phyloP scores from a whole-genome alignment of 1,140 invertebrate species.

The Yoshiicerus persimilis region DNA sequence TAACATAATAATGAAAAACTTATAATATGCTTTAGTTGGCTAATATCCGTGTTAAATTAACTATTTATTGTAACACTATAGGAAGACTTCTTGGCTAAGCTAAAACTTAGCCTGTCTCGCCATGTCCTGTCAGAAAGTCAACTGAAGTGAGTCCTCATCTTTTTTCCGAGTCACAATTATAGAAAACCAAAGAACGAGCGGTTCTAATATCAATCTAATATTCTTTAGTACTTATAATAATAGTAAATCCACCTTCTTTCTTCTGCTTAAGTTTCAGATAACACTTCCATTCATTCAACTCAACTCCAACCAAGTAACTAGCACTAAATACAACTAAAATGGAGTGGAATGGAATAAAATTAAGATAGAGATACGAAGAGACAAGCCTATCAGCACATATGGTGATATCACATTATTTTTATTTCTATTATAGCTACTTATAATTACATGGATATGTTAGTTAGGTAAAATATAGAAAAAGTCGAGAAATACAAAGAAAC shows the following conservation, averaged over 20 bases:
- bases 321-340: neutral
- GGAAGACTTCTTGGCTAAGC: neutral
- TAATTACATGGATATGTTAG: neutral
- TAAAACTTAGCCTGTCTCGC: neutral
- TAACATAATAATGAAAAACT: neutral
- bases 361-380: neutral
- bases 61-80: neutral
- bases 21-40: neutral
- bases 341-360: slow-evolving; percentile 8
- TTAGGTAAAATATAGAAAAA: neutral
- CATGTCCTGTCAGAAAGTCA: neutral
- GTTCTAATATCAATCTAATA: neutral
- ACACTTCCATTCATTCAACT: neutral
- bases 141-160: neutral
- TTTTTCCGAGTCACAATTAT: neutral
- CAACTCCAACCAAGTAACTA: neutral
- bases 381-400: neutral
- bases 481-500: neutral
- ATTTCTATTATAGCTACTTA: neutral
- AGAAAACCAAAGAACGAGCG: slow-evolving; percentile 8
- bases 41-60: neutral
- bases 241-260: no score
- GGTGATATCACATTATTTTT: neutral
- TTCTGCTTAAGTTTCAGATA: neutral
- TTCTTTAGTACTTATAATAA: neutral